Base-by-base conservation (phyloP, 1,140 invertebrate genomes). In the Drosophila malerkotliana region DNA sequence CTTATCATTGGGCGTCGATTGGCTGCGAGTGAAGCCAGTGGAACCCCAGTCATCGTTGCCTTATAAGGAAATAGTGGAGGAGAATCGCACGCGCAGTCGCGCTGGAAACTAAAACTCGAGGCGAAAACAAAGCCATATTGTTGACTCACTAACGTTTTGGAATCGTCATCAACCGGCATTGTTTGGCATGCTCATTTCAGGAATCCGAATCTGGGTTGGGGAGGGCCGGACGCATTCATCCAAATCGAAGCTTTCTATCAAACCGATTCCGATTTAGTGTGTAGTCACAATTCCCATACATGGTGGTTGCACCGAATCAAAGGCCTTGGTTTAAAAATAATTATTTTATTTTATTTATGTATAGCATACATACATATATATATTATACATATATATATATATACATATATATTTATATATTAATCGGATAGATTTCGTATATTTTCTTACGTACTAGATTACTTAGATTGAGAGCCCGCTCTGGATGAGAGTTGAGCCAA, bases 91-190 rank as follows among this genome's bases (percentile, higher is more conserved):
- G 34, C 24, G 56, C 52, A 62, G 54, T 49, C 51, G 26, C 48
- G 49, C 18, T 53, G 21, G 21, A 6, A 37, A n/a, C 30, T 37
- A 41, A 24, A 26, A 62, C 48, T 49, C 60, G 59, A 53, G 53
- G 45, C 47, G 30, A 64, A 74, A 74, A 53, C 52, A 72, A 60
- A 61, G 52, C 28, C 44, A n/a, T 32, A 44, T 73, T 57, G 32
- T 55, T 73, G 71, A 74, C 59, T 74, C 59, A 57, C 52, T 44
- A 64, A 52, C 34, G 12, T 41, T 72, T 74, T 57, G 48, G n/a
- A 64, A 39, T 55, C 41, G 68, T 55, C 49, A 72, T 62, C 58
- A 61, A 52, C 39, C 54, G 71, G 58, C 71, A 63, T 63, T 74
- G 72, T 55, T 73, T 73, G 47, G 14, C 51, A 41, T 39, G 34